phyloP scores from a whole-genome alignment of 2,113 vertebrate species.

The Elachura formosa region DNA sequence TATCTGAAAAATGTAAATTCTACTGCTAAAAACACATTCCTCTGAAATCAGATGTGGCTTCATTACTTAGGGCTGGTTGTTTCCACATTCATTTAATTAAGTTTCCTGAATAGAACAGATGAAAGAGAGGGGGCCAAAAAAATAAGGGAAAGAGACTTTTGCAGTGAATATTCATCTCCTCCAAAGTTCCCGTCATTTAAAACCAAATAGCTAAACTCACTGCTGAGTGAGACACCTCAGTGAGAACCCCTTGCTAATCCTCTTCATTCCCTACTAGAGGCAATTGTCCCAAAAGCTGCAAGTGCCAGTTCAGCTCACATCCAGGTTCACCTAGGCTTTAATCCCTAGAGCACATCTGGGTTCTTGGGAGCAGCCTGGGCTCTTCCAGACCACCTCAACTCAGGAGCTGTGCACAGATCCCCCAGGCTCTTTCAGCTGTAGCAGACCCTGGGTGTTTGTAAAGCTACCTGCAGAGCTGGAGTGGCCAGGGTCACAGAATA shows the following conservation, averaged over 20 bases:
- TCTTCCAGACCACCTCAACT: neutral
- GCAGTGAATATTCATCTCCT: neutral
- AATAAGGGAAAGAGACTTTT: neutral
- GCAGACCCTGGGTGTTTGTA: neutral
- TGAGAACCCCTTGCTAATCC: neutral
- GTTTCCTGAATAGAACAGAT: neutral
- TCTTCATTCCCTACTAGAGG: neutral
- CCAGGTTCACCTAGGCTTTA: neutral
- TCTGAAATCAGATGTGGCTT: slow-evolving; percentile 25
- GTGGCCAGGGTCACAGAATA: neutral
- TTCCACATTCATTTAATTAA: slow-evolving; percentile 12
- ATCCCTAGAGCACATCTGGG: neutral
- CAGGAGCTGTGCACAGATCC: neutral
- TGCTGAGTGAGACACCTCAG: neutral
- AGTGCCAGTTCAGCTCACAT: neutral
- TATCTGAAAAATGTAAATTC: slow-evolving; percentile 58
- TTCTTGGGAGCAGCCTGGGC: neutral
- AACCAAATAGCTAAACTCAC: neutral
- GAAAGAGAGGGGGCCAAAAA: neutral
- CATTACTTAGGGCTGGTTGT: neutral
- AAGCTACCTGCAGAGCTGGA: neutral
- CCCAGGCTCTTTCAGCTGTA: neutral
- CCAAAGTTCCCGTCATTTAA: neutral
- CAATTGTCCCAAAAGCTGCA: neutral
- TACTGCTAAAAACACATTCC: slow-evolving; percentile 54